phyloP scores from a whole-genome alignment of 2,797 vertebrate species.

The Muraenolepis orangiensis region DNA sequence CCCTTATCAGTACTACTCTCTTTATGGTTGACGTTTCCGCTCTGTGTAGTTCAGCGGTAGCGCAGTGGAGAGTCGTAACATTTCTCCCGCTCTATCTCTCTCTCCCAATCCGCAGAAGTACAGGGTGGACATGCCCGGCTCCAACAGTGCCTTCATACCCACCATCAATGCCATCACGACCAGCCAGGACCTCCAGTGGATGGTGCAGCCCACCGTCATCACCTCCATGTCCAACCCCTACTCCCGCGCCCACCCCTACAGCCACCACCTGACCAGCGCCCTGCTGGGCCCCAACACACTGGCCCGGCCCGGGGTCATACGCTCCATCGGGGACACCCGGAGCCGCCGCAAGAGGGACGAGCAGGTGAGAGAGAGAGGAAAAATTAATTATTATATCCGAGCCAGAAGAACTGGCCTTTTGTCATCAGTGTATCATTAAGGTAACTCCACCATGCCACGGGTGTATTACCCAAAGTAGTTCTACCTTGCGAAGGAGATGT shows the following conservation, averaged over 20 bases:
- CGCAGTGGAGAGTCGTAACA: neutral
- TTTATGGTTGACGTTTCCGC: neutral
- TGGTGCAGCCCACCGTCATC: slow-evolving; percentile 99
- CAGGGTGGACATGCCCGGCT: slow-evolving; percentile 98
- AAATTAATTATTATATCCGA: neutral
- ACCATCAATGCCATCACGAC: slow-evolving; percentile 99
- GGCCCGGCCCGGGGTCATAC: slow-evolving; percentile 92
- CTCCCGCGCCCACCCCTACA: slow-evolving; percentile 89
- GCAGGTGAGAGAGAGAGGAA: slow-evolving; percentile 80
- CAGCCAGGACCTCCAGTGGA: slow-evolving; percentile 99
- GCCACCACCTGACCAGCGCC: slow-evolving; percentile 83
- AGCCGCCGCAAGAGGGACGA: slow-evolving; percentile 92
- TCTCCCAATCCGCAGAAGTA: slow-evolving; percentile 81
- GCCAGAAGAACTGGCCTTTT: neutral
- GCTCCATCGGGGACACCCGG: slow-evolving; percentile 91
- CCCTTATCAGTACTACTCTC: neutral
- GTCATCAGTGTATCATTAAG: neutral
- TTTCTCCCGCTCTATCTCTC: neutral
- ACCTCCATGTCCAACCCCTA: slow-evolving; percentile 99
- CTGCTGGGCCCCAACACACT: slow-evolving; percentile 85
- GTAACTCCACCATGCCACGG: neutral
- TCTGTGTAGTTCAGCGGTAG: neutral
- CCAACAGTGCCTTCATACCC: slow-evolving; percentile 97
- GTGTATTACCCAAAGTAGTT: neutral
- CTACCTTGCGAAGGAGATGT: neutral